Base-by-base conservation (phyloP, 2,888 invertebrate species). In the Sepioteuthis lessoniana region DNA sequence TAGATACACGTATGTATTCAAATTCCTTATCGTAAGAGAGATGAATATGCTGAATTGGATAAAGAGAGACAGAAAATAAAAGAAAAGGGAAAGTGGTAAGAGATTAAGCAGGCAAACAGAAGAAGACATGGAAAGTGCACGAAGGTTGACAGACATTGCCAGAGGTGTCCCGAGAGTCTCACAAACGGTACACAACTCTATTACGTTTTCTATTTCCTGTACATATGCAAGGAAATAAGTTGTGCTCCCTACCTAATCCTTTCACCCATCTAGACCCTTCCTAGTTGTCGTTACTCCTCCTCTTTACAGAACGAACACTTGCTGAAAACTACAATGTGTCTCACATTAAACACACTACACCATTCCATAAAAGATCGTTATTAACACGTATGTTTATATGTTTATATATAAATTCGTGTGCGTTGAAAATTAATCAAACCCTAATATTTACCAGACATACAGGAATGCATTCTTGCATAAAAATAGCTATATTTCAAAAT, bases 151-250 rank as follows among this genome's bases (percentile, higher is more conserved):
- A 46, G 42, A 91, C 91, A n/a, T 46, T 46, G 92, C 92, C 92
- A 46, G 76, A 35, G n/a, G 76, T 76, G n/a, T n/a, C 76, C 76
- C 76, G 35, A n/a, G 76, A 16, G 35, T n/a, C n/a, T 76, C 76
- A n/a, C n/a, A 76, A 76, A 92, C 38, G 13, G n/a, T 31, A 47
- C 35, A 47, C 46, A 92, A 92, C 42, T 19, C 46, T 28, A 92
- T 92, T 92, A 92, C 92, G 92, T 92, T 92, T 92, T 92, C 92
- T 25, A 92, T 92, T 92, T 92, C 92, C 92, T 42, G 92, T 92
- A 92, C 47, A 46, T 92, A 92, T 92, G 47, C 92, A 92, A 92
- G 92, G 92, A 92, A 92, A 92, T 92, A 92, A 46, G 46, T 38
- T 92, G 46, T 31, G 47, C 38, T 16, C 47, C 46, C 37, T 38